Conservation (phyloP, 2,888 invertebrate genomes). For the Abrostola tripartita region DNA sequence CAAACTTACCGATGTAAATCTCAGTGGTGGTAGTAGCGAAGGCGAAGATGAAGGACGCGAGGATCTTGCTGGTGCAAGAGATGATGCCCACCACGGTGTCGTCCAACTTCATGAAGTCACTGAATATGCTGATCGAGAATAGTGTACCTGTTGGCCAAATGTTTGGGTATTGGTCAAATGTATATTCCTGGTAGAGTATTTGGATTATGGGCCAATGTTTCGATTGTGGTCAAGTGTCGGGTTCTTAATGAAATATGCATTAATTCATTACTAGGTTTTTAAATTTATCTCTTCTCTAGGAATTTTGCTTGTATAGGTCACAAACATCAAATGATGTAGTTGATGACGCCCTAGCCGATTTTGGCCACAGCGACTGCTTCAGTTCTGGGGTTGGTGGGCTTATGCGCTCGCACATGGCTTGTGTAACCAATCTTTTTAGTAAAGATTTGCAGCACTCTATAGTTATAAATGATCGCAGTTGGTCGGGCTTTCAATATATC, state of each 20-base stretch:
- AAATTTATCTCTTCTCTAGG: no score
- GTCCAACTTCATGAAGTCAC: conserved; percentile 93
- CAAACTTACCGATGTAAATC: conserved; percentile 92
- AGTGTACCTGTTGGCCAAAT: conserved; percentile 89
- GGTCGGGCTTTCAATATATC: no score
- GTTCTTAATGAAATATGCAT: not conserved
- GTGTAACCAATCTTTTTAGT: no score
- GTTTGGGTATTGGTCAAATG: not conserved
- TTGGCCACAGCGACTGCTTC: no score
- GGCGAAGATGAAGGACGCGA: conserved; percentile 94
- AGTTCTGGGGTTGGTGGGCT: no score
- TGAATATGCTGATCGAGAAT: conserved; percentile 94
- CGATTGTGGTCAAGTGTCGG: not conserved
- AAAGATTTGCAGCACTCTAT: no score
- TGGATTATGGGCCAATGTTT: not conserved
- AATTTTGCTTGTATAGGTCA: not conserved
- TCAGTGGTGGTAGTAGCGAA: conserved; percentile 93
- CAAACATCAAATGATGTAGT: no score
- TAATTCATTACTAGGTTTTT: no score
- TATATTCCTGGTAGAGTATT: not conserved
- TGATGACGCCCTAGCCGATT: no score
- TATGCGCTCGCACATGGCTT: no score
- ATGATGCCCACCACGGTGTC: conserved; percentile 96
- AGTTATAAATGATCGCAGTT: no score
- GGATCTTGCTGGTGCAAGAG: conserved; percentile 94